phyloP scores from a whole-genome alignment of 2,888 invertebrate genomes.

The Odontomyia ornata region DNA sequence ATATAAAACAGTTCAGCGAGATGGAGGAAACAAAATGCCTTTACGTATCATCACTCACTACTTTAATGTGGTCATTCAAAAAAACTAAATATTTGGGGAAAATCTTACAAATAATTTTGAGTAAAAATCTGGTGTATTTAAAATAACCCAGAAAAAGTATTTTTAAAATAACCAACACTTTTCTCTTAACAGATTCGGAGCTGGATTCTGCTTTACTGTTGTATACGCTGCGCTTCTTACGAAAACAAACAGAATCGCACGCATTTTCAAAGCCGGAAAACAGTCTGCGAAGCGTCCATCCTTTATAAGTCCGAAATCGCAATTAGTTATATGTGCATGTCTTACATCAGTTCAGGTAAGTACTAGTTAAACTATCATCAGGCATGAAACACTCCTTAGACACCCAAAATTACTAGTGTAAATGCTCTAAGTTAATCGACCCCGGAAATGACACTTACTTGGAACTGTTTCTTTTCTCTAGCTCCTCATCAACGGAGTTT shows the following conservation, averaged over 20 bases:
- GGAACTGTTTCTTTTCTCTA: constrained; percentile 57
- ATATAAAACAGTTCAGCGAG: too few species aligned
- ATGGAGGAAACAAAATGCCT: too few species aligned
- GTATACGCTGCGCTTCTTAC: constrained; percentile 97
- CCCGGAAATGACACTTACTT: neutral
- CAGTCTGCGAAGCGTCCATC: constrained; percentile 93
- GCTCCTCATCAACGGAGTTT: constrained; percentile 88
- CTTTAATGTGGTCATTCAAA: too few species aligned
- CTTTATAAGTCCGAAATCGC: constrained; percentile 91
- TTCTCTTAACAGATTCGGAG: constrained; percentile 73
- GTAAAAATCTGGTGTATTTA: too few species aligned
- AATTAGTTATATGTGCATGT: constrained; percentile 87
- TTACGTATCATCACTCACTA: too few species aligned
- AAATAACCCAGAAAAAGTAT: too few species aligned
- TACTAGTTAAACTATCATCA: constrained; percentile 26
- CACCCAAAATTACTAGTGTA: neutral
- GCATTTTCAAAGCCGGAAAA: constrained; percentile 97
- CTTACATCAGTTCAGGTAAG: constrained; percentile 87
- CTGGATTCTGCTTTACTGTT: constrained; percentile 95
- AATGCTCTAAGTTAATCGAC: neutral
- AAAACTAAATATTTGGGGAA: too few species aligned
- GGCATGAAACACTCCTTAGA: neutral
- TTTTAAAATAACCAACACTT: too few species aligned
- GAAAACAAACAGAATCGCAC: constrained; percentile 95
- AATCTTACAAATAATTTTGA: too few species aligned